Base-by-base conservation (phyloP, 92 coral and sea anemone genomes). In the Paramuricea clavata region DNA sequence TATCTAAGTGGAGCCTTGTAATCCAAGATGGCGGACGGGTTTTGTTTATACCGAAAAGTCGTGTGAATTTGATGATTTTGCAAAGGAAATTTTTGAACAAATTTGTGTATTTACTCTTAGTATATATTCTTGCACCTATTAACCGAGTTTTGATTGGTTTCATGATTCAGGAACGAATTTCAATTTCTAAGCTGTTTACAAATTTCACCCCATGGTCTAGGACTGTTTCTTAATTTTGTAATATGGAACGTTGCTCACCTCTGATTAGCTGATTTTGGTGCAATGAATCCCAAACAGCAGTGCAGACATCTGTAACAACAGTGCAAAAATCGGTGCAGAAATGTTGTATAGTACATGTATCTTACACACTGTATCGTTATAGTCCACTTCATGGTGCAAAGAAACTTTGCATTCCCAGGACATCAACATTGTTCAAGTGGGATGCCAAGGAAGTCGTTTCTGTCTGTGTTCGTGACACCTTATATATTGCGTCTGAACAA, bases 141-240 rank as follows among this genome's bases (percentile, higher is more conserved):
- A 31, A 69, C 25, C 12, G 44, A 69, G 75, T 28, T 69, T 30
- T 31, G 11, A 19, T 12, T 69, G 30, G 75, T 69, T 69, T 69
- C 75, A 69, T 69, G 23, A 7, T 69, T 69, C 15, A 31, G 75
- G 75, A 69, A 69, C 47, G 75, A 69, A 69, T 31, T 28, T 69
- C 75, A 12, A 69, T 69, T 69, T 30, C 74, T 69, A 69, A 8
- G 43, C 75, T 9, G 30, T 39, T 69, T 69, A 69, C 19, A 69
- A 69, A 34, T 34, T 69, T 30, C 75, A n/a, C 19, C 75, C 75
- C 75, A 69, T 69, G 75, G 75, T 69, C 75, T 69, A 69, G 8
- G 42, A 36, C 42, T 36, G 42, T 36, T 36, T 2, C 42, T 36
- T 36, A 36, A n/a, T n/a, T n/a, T n/a, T 36, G 42, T 36, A 36